Evolutionary conservation across 2,888 invertebrate species (phyloP), one percentile per base, ranked within the genome.

Genomic region (Epinotia demarniana): DNA sequence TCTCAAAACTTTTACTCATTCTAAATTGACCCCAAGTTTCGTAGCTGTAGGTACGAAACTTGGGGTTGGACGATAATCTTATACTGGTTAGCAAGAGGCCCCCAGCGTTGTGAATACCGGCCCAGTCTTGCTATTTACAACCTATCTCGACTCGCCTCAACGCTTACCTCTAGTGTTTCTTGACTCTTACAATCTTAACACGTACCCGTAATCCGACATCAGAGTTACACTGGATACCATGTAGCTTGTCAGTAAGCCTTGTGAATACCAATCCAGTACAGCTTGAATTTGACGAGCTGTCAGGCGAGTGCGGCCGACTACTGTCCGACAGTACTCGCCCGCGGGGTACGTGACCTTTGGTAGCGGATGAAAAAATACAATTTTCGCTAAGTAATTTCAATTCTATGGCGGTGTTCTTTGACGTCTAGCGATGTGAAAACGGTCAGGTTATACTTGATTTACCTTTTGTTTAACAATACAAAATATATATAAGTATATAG

Each of bases 241-340:
- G 2, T n/a, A n/a, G 53, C 49, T 49, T 13, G 5, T 49, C 5
- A 16, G 49, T 49, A 16, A 49, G 53, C n/a, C n/a, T 53, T n/a
- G 53, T 53, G 53, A 53, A 53, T n/a, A 53, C n/a, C 53, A n/a
- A 6, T 6, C 53, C n/a, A 86, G 88, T 86, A 87, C 89, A 89
- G 91, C 89, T 91, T 88, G 91, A 91, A 84, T 81, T 88, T 90
- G 90, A 89, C 81, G 84, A 85, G 88, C 91, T 90, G 93, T 92
- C 92, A 88, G 84, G 80, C 84, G 85, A 86, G 81, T 83, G 88
- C 87, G 86, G 84, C 86, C 81, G 87, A 90, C 92, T 92, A 90
- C 92, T 86, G 90, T 86, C 89, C 82, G 84, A 79, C 79, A 70
- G 49, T 19, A 23, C 46, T 33, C 18, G 57, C 19, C 57, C 58